Evolutionary conservation across 2,888 invertebrate genomes (phyloP).

Genomic region (Fragum whitleyi): DNA sequence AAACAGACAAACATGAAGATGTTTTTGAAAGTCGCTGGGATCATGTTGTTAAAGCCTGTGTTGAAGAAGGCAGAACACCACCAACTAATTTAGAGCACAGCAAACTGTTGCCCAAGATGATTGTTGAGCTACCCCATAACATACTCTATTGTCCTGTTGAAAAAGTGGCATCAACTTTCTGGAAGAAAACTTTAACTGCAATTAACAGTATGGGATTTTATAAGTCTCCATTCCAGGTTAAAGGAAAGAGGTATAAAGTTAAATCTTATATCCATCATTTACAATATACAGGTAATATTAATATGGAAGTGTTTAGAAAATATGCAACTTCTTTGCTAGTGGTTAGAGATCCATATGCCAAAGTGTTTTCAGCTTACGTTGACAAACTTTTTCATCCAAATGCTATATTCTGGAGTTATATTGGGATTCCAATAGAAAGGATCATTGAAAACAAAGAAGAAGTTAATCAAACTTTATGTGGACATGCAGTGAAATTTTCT

Average conservation of each 20-base stretch:
- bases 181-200: slow-evolving; percentile 65
- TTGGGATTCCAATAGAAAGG: slow-evolving; percentile 59
- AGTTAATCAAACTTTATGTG: slow-evolving; percentile 53
- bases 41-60: slow-evolving; percentile 30
- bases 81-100: slow-evolving; percentile 31
- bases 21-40: slow-evolving; percentile 32
- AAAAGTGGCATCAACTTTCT: slow-evolving; percentile 76
- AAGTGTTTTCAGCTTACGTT: slow-evolving; percentile 73
- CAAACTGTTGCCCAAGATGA: slow-evolving; percentile 25
- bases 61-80: slow-evolving; percentile 31
- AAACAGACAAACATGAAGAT: not conserved
- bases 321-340: slow-evolving; percentile 69
- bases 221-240: slow-evolving; percentile 54
- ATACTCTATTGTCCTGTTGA: slow-evolving; percentile 75
- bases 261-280: slow-evolving; percentile 13
- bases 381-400: slow-evolving; percentile 76
- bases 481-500: slow-evolving; percentile 73
- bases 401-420: slow-evolving; percentile 65
- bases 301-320: slow-evolving; percentile 36
- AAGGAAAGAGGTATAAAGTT: not conserved
- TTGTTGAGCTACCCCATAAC: slow-evolving; percentile 44
- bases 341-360: slow-evolving; percentile 72
- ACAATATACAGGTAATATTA: not conserved
- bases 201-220: slow-evolving; percentile 36
- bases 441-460: slow-evolving; percentile 37